Evolutionary conservation across 2,888 invertebrate species (phyloP).

Genomic region (Lordiphosa andalusiaca): DNA sequence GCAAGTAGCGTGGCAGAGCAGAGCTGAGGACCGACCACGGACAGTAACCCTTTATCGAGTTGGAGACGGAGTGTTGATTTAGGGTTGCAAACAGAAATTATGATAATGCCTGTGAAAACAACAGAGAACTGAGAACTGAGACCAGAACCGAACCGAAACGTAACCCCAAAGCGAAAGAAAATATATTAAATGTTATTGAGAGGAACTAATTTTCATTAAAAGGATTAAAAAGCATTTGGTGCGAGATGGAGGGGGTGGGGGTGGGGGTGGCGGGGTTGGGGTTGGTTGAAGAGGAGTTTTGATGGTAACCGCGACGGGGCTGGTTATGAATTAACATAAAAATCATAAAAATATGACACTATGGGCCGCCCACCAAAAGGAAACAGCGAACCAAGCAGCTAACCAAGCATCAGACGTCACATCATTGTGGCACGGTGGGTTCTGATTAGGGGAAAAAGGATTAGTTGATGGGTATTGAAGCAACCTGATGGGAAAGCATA

Average conservation of each 20-base stretch:
- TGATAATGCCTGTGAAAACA: slow-evolving; percentile 78
- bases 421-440: not conserved
- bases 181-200: slow-evolving; percentile 78
- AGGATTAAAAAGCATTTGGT: slow-evolving; percentile 77
- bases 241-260: slow-evolving; percentile 3
- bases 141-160: slow-evolving; percentile 9
- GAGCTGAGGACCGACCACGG: slow-evolving; percentile 12
- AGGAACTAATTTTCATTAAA: slow-evolving; percentile 79
- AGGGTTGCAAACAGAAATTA: slow-evolving; percentile 78
- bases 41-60: slow-evolving; percentile 61
- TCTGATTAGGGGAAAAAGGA: too few relatives aligned
- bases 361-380: slow-evolving; percentile 22
- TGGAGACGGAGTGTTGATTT: slow-evolving; percentile 75
- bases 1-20: slow-evolving; percentile 11
- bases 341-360: slow-evolving; percentile 75
- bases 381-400: slow-evolving; percentile 10
- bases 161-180: slow-evolving; percentile 62
- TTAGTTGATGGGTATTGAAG: too few relatives aligned
- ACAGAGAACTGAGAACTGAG: slow-evolving; percentile 22
- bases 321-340: slow-evolving; percentile 74
- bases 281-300: not conserved
- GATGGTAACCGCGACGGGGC: slow-evolving; percentile 24
- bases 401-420: slow-evolving; percentile 8
- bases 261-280: not conserved
- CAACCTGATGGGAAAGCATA: too few relatives aligned